A percentile compares a stretch with the other conserved stretches of the same genome.
Evolutionary conservation across 2,797 vertebrate genomes (phyloP).

Genomic region (Gallirallus australis): DNA sequence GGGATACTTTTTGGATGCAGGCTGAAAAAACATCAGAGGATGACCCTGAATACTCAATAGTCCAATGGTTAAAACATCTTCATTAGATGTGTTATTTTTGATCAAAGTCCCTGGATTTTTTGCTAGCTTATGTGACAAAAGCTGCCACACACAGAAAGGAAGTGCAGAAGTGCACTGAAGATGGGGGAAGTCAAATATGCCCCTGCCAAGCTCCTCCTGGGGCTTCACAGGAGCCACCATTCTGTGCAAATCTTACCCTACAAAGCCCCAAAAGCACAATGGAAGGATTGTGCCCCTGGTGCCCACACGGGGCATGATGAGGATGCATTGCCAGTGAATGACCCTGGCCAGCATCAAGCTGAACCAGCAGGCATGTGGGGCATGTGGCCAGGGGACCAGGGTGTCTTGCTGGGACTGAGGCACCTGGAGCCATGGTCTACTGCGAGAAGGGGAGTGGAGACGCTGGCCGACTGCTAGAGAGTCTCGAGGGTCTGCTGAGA

Average conservation of each 20-base stretch:
- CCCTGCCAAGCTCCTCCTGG: not conserved
- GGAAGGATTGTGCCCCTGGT: no score
- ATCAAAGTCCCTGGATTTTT: not conserved
- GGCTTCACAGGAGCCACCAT: not conserved
- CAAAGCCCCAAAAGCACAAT: rapidly evolving
- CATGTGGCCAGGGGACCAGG: no score
- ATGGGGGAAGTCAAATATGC: not conserved
- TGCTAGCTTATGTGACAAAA: not conserved
- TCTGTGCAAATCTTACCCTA: not conserved
- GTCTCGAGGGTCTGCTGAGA: not conserved
- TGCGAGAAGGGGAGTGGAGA: rapidly evolving
- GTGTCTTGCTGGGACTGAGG: not conserved
- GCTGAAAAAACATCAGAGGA: not conserved
- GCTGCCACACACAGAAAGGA: rapidly evolving
- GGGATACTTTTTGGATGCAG: not conserved
- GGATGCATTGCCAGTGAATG: rapidly evolving
- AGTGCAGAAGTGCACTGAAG: not conserved
- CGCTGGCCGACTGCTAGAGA: not conserved
- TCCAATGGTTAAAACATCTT: not conserved
- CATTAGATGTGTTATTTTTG: not conserved
- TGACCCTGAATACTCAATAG: not conserved
- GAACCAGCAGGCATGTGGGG: not conserved
- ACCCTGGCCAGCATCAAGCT: not conserved
- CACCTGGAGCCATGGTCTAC: not conserved
- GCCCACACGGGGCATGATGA: rapidly evolving